Conservation (phyloP, 1,140 invertebrate genomes). For the Brachystomella parvula region DNA sequence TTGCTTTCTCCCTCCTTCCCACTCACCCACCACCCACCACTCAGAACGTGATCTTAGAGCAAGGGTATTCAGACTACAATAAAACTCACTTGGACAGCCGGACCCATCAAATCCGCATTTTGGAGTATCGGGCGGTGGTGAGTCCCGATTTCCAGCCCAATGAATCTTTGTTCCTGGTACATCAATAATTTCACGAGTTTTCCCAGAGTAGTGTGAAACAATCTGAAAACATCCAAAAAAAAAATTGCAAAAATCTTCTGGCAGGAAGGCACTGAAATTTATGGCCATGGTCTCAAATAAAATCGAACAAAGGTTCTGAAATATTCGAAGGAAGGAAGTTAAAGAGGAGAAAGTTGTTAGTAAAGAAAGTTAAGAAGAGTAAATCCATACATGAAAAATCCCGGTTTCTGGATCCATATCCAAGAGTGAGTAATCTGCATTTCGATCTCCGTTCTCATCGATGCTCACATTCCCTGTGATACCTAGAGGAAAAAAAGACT, state of each 20-base stretch:
- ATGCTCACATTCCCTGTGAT: conserved; percentile 88
- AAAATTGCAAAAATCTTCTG: too few species aligned
- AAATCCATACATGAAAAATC: conserved; percentile 62
- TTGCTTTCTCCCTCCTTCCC: too few species aligned
- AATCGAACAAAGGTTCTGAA: too few species aligned
- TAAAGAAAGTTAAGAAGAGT: conserved; percentile 16
- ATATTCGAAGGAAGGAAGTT: too few species aligned
- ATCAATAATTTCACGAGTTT: conserved; percentile 60
- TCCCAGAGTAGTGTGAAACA: conserved; percentile 76
- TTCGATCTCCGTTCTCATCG: conserved; percentile 78
- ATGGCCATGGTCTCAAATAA: too few species aligned
- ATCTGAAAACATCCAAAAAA: too few species aligned
- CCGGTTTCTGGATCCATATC: conserved; percentile 77
- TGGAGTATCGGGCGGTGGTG: conserved; percentile 73
- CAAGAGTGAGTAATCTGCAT: conserved; percentile 80
- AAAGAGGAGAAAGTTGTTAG: conserved; percentile 8
- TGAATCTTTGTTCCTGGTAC: conserved; percentile 64
- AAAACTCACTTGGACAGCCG: conserved; percentile 61
- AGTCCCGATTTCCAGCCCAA: conserved; percentile 70
- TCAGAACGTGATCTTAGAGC: too few species aligned
- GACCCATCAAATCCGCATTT: conserved; percentile 86
- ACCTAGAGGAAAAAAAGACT: conserved; percentile 50
- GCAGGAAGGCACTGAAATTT: too few species aligned
- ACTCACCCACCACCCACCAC: too few species aligned
- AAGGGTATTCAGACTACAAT: too few species aligned